Evolutionary conservation across 2,797 vertebrate genomes (phyloP).

Genomic region (Apogon hyalosoma): DNA sequence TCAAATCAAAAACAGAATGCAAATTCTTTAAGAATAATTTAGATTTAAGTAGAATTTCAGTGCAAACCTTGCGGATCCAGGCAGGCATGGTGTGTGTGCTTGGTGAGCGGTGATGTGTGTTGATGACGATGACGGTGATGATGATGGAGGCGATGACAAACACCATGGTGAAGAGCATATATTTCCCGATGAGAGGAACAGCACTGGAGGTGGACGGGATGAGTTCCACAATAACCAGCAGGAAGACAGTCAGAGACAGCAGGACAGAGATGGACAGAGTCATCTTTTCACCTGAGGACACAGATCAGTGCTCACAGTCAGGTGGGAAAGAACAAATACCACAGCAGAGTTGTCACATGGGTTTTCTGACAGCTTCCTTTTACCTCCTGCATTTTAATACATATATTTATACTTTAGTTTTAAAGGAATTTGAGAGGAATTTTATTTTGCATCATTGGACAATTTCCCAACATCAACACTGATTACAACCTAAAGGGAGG

Average conservation of each 20-base stretch:
- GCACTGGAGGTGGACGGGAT: constrained; percentile 96
- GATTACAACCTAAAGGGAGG: too few relatives aligned
- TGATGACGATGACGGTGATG: constrained; percentile 96
- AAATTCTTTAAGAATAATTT: too few relatives aligned
- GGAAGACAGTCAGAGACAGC: constrained; percentile 93
- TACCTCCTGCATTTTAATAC: too few relatives aligned
- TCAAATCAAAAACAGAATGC: too few relatives aligned
- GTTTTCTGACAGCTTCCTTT: too few relatives aligned
- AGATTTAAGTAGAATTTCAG: too few relatives aligned
- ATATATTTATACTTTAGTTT: too few relatives aligned
- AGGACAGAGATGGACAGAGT: constrained; percentile 95
- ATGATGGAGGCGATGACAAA: constrained; percentile 96
- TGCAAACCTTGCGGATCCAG: constrained; percentile 91
- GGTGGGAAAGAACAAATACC: too few relatives aligned
- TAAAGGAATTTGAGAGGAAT: too few relatives aligned
- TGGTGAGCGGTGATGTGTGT: constrained; percentile 95
- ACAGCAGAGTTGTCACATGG: too few relatives aligned
- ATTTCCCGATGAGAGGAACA: constrained; percentile 95
- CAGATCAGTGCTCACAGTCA: not conserved
- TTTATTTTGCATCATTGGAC: too few relatives aligned
- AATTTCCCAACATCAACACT: too few relatives aligned
- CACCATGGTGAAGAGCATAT: constrained; percentile 98
- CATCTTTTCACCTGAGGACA: constrained; percentile 93
- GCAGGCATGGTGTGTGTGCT: constrained; percentile 93
- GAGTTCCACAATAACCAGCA: constrained; percentile 95